phyloP scores from a whole-genome alignment of 2,113 vertebrate species.

The Aldabrachelys gigantea region DNA sequence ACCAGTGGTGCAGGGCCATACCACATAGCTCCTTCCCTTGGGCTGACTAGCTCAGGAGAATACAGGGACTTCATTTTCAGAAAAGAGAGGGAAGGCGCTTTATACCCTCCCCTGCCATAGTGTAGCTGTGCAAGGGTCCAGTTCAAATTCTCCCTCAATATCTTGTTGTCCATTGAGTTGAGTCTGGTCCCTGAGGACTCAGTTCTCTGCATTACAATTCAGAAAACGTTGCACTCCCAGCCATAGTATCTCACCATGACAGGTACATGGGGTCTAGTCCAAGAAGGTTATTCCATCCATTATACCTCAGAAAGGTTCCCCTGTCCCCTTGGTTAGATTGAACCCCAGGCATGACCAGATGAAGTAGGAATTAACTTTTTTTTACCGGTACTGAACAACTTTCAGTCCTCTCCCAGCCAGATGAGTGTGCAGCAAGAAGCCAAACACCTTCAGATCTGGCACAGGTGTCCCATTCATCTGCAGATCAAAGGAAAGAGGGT shows the following conservation, averaged over 20 bases:
- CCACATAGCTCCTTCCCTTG: background rate
- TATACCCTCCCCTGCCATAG: background rate
- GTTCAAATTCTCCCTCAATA: background rate
- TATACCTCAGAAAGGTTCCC: background rate
- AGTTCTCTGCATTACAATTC: background rate
- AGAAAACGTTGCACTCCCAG: background rate
- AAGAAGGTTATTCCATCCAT: background rate
- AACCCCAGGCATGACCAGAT: background rate
- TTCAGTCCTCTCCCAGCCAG: conserved; percentile 80
- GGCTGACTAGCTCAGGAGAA: background rate
- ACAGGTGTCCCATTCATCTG: conserved; percentile 76
- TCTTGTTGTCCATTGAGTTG: background rate
- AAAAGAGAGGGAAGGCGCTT: background rate
- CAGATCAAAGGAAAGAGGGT: background rate
- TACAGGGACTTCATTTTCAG: background rate
- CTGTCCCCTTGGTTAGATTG: background rate
- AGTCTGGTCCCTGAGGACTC: background rate
- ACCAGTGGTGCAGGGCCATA: background rate
- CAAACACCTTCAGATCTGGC: conserved; percentile 79
- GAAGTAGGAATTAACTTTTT: background rate
- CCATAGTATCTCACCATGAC: background rate
- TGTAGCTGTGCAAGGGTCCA: background rate
- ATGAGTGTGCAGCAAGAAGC: conserved; percentile 85
- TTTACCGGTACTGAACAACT: conserved; percentile 82
- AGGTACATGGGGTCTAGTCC: background rate